phyloP scores from a whole-genome alignment of 2,888 invertebrate genomes.

The Masnerella sp. region DNA sequence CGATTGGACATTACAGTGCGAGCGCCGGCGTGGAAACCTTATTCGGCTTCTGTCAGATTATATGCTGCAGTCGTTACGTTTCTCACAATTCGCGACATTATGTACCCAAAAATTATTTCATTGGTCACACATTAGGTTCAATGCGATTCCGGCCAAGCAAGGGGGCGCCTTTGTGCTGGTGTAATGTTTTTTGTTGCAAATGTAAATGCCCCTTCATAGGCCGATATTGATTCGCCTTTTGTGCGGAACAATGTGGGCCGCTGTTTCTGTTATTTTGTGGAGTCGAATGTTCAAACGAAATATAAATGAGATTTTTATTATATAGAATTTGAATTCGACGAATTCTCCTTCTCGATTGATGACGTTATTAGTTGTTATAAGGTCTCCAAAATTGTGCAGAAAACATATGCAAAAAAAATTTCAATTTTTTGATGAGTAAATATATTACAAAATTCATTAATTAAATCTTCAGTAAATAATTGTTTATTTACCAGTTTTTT shows the following conservation, averaged over 20 bases:
- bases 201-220: constrained; percentile 19
- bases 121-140: constrained; percentile 34
- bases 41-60: constrained; percentile 65
- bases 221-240: constrained; percentile 24
- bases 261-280: background rate
- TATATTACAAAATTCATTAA: too few species aligned
- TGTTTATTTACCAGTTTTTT: too few species aligned
- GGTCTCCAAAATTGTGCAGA: too few species aligned
- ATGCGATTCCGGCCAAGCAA: constrained; percentile 25
- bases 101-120: constrained; percentile 55
- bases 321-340: too few species aligned
- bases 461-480: too few species aligned
- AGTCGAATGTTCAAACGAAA: too few species aligned
- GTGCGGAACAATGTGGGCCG: background rate
- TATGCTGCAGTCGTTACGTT: constrained; percentile 49
- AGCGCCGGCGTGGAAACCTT: constrained; percentile 69
- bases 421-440: too few species aligned
- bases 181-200: constrained; percentile 25
- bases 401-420: too few species aligned
- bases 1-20: constrained; percentile 72
- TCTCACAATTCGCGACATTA: constrained; percentile 57
- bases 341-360: too few species aligned
- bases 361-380: too few species aligned
- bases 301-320: background rate
- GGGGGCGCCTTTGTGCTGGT: constrained; percentile 16